A percentile compares a stretch with the other conserved stretches of the same genome.
phyloP scores from a whole-genome alignment of 2,113 vertebrate genomes.

The Tauraco erythrolophus region DNA sequence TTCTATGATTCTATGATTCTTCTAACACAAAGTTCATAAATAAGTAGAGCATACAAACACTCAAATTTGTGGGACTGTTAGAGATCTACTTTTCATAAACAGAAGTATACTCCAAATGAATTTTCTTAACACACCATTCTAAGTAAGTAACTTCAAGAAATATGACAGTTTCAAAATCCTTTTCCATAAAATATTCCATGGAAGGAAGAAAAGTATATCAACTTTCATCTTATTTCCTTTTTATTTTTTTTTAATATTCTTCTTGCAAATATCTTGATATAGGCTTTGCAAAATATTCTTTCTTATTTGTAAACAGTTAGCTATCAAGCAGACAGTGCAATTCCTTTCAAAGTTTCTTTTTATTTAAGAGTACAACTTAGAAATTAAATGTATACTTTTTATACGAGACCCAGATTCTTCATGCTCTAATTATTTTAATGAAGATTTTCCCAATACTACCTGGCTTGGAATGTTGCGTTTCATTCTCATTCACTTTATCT shows the following conservation, averaged over 20 bases:
- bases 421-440: constrained; percentile 15
- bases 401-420: neutral
- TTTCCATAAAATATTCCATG: neutral
- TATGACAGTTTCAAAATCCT: neutral
- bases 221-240: neutral
- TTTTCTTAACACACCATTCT: neutral
- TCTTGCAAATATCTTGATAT: neutral
- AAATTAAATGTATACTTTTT: neutral
- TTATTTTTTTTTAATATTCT: neutral
- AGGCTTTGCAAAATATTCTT: neutral
- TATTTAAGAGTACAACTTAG: neutral
- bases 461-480: neutral
- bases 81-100: neutral
- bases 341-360: neutral
- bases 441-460: neutral
- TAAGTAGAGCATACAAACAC: neutral
- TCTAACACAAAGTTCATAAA: neutral
- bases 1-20: no score
- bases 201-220: neutral
- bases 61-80: neutral
- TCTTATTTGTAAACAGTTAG: neutral
- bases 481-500: neutral
- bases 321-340: neutral
- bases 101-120: neutral
- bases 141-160: neutral